Base-by-base conservation (phyloP, 2,888 invertebrate species). In the Ophonus ardosiacus region DNA sequence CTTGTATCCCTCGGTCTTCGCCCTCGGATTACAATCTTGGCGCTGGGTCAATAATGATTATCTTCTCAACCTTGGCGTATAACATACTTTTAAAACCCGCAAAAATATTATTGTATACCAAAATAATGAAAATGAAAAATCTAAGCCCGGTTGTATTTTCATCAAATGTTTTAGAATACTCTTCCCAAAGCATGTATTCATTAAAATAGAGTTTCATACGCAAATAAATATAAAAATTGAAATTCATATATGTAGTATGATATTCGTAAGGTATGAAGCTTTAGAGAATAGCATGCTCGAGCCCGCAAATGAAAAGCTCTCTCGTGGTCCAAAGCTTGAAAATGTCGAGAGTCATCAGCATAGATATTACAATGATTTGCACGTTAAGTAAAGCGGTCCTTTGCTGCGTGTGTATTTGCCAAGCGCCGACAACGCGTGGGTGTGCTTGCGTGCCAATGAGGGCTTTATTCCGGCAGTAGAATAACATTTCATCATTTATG, bases 331-430 rank as follows among this genome's bases (percentile, higher is more conserved):
- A 81, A 82, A 56, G 56, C 65, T 56, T 21, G 15, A 68, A 82
- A 82, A 82, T 80, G 82, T 51, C 57, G 57, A 51, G 82, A 40
- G 81, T 68, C 81, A 82, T 82, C 81, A 68, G 68, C 81, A 82
- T 82, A 82, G 65, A 71, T 82, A 82, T 82, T 82, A 82, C 56
- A 68, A 68, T 68, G 65, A 82, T 82, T 82, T 68, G 81, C 81
- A 82, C 81, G 83, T 83, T 83, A 76, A 76, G 74, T 83, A 74
- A 76, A 83, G 17, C 40, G 38, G 83, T 74, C 74, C 57, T 76
- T 83, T 74, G 59, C 59, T 83, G 18, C 24, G 56, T 82, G 74
- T 57, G 71, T 82, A 31, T 43, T 43, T 65, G 78, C 63, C 21
- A 71, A 51, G 43, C 43, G 8, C 13, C 43, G 13, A 65, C 43